These are phyloP conservation scores for Gadus macrocephalus DNA, from an alignment of 2,113 vertebrate species.

Conservation along the genomic window DNA sequence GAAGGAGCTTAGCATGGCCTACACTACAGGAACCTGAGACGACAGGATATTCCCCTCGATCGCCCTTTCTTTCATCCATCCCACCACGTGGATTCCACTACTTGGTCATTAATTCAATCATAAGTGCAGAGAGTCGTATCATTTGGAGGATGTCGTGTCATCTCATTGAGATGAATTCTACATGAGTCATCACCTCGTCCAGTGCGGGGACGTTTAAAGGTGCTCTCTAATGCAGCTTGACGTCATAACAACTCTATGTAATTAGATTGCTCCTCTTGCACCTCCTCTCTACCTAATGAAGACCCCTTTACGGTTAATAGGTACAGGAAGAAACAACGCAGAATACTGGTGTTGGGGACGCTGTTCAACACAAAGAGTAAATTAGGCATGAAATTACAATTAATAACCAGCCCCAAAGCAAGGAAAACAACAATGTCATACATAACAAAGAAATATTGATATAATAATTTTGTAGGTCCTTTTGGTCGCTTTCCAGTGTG, in stretches of 20 bases:
- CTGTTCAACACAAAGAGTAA: background rate
- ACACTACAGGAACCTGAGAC: too few relatives aligned
- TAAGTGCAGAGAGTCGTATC: background rate
- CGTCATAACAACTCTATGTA: too few relatives aligned
- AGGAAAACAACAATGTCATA: background rate
- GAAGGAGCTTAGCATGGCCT: too few relatives aligned
- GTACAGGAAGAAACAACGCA: background rate
- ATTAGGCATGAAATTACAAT: too few relatives aligned
- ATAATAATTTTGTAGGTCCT: background rate
- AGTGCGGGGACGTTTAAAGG: background rate
- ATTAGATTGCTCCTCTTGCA: too few relatives aligned
- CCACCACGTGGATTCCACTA: too few relatives aligned
- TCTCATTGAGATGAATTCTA: slow-evolving; percentile 14
- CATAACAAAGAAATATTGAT: too few relatives aligned
- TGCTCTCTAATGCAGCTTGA: too few relatives aligned
- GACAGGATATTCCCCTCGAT: too few relatives aligned
- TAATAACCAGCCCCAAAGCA: background rate
- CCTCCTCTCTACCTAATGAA: too few relatives aligned
- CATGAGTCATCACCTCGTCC: background rate
- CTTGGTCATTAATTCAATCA: slow-evolving; percentile 2
- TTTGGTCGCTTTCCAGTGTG: background rate
- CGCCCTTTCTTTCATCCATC: too few relatives aligned
- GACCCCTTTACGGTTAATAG: too few relatives aligned
- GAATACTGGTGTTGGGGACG: background rate
- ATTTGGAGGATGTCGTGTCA: background rate